phyloP scores from a whole-genome alignment of 2,797 vertebrate genomes.

The Anguilla obscura region DNA sequence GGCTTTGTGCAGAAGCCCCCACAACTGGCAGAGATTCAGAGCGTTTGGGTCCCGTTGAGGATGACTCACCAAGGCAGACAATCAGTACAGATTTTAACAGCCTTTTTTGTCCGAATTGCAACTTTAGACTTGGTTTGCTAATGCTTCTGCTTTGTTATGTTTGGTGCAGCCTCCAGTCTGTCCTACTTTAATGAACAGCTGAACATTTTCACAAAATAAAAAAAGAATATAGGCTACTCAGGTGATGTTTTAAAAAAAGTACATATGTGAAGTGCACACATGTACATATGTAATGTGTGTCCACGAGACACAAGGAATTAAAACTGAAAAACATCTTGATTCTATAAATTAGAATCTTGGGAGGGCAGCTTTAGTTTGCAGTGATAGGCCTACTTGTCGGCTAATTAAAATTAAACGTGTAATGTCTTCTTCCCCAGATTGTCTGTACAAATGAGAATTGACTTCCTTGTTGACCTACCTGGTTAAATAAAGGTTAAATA shows the following conservation, averaged over 20 bases:
- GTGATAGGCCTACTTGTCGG: background rate
- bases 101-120: background rate
- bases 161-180: background rate
- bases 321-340: background rate
- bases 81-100: constrained; percentile 20
- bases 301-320: background rate
- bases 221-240: background rate
- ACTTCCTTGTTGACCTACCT: background rate
- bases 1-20: constrained; percentile 21
- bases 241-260: background rate
- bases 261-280: background rate
- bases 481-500: background rate
- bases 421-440: background rate
- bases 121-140: background rate
- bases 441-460: background rate
- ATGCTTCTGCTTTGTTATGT: background rate
- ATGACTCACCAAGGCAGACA: constrained; percentile 30
- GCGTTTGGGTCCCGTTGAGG: constrained; percentile 16
- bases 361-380: background rate
- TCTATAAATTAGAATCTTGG: background rate
- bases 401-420: background rate
- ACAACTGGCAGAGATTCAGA: constrained; percentile 32
- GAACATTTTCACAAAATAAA: no score
- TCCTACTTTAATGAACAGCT: background rate
- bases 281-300: background rate